phyloP scores from a whole-genome alignment of 2,888 invertebrate species.

The Chymomyza procnemis region DNA sequence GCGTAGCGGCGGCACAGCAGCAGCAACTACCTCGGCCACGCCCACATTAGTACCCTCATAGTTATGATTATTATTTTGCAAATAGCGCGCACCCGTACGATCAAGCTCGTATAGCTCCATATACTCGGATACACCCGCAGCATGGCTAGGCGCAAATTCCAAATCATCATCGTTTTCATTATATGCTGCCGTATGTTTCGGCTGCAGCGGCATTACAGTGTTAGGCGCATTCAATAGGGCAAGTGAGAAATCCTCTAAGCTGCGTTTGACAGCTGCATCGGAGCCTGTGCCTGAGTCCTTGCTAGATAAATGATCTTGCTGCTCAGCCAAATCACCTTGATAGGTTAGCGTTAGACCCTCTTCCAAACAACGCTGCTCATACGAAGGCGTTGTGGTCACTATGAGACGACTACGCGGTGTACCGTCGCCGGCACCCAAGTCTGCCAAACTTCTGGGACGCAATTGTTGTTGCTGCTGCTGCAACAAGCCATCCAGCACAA shows the following conservation, averaged over 20 bases:
- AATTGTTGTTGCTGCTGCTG: constrained; percentile 37
- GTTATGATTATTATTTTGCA: constrained; percentile 65
- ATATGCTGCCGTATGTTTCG: constrained; percentile 30
- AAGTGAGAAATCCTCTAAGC: constrained; percentile 69
- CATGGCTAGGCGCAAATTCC: constrained; percentile 58
- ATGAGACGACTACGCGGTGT: constrained; percentile 64
- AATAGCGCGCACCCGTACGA: constrained; percentile 35
- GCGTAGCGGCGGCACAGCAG: constrained; percentile 28
- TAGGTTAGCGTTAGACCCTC: constrained; percentile 64
- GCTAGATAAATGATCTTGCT: constrained; percentile 74
- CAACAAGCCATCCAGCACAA: constrained; percentile 43
- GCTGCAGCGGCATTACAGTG: constrained; percentile 31
- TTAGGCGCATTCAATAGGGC: constrained; percentile 28
- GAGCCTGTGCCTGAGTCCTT: constrained; percentile 76
- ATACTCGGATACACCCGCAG: constrained; percentile 61
- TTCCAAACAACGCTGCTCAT: constrained; percentile 68
- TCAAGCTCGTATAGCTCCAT: constrained; percentile 60
- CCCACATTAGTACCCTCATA: constrained; percentile 38
- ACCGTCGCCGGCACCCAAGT: constrained; percentile 46
- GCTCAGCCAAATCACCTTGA: constrained; percentile 61
- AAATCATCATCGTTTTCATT: constrained; percentile 52
- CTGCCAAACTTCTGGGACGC: constrained; percentile 67
- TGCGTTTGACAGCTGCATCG: constrained; percentile 75
- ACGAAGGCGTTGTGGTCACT: constrained; percentile 68
- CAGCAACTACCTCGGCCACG: constrained; percentile 28